Percentiles rank a stretch among this genome's conserved stretches.
Conservation (phyloP, 2,888 invertebrate species). For the Hypselothyrea guttata region DNA sequence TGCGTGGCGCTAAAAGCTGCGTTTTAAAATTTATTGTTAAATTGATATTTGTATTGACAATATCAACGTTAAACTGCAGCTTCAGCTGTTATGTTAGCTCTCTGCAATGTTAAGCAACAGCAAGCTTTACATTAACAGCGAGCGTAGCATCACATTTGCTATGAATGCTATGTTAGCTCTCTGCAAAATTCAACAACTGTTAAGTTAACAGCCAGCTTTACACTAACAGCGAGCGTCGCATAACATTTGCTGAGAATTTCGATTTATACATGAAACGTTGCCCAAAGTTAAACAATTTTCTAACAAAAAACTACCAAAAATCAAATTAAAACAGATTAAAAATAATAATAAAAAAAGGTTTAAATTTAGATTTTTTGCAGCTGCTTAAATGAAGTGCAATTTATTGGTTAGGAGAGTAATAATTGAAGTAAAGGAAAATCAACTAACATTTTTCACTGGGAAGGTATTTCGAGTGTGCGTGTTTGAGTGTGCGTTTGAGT, state of each 20-base stretch:
- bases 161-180: no score
- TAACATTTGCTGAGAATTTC: conserved; percentile 3
- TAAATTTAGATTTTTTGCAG: conserved; percentile 33
- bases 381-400: conserved; percentile 43
- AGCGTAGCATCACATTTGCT: no score
- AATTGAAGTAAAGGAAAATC: conserved; percentile 36
- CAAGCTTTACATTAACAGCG: no score
- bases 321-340: conserved; percentile 7
- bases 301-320: conserved; percentile 17
- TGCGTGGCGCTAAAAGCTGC: no score
- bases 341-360: neutral
- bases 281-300: conserved; percentile 11
- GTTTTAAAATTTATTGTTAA: no score
- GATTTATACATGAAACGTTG: conserved; percentile 15
- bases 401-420: conserved; percentile 32
- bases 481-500: conserved; percentile 24
- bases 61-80: no score
- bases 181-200: conserved; percentile 2
- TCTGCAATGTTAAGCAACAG: no score
- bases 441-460: conserved; percentile 56
- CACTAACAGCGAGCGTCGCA: no score
- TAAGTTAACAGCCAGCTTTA: conserved; percentile 2
- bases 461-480: conserved; percentile 28
- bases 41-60: no score
- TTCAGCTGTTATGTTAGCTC: no score